Evolutionary conservation across 2,797 vertebrate genomes (phyloP).

Genomic region (Gallinago nigripennis): DNA sequence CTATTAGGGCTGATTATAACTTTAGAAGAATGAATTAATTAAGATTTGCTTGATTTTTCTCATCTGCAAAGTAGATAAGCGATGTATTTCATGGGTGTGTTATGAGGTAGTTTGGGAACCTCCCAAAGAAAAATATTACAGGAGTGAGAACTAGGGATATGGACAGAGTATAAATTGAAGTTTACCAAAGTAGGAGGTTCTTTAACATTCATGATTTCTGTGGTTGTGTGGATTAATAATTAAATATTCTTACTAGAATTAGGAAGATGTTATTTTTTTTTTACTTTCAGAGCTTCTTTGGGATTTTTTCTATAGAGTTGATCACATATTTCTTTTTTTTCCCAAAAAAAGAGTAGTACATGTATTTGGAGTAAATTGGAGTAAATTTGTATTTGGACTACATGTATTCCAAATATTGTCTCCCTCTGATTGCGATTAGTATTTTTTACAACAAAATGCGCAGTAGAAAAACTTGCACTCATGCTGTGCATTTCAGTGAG

Average conservation of each 20-base stretch:
- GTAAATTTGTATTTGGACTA: too few species aligned
- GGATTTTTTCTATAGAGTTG: background rate
- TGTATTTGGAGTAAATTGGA: too few species aligned
- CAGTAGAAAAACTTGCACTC: background rate
- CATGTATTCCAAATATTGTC: background rate
- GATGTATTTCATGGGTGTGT: background rate
- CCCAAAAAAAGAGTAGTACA: too few species aligned
- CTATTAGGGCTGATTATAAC: constrained; percentile 4
- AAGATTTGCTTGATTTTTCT: constrained; percentile 7
- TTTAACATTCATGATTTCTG: background rate
- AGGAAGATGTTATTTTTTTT: background rate
- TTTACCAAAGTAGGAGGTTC: background rate
- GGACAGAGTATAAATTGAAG: background rate
- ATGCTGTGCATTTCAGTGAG: background rate
- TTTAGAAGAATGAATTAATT: constrained; percentile 32
- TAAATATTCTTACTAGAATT: background rate
- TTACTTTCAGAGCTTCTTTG: background rate
- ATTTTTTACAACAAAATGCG: background rate
- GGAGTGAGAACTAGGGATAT: background rate
- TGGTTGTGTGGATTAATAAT: background rate
- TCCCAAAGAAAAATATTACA: background rate
- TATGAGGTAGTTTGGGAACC: background rate
- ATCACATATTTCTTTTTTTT: background rate
- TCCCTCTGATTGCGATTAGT: background rate
- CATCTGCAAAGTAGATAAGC: background rate